These are phyloP conservation scores for Hemitrygon akajei DNA, from an alignment of 2,797 vertebrate species.

Conservation along the genomic window DNA sequence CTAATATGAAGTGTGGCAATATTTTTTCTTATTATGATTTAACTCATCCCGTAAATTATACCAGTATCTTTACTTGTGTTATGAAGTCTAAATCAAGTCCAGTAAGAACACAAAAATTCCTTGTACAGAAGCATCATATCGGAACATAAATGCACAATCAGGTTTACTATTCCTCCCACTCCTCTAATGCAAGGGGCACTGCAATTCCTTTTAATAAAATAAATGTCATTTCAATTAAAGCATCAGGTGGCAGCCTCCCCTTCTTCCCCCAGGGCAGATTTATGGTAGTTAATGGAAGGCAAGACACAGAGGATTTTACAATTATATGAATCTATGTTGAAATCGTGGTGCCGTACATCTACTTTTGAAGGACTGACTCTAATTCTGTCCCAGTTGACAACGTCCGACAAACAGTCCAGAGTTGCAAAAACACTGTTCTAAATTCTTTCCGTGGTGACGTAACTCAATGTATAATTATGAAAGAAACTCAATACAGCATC, in stretches of 20 bases:
- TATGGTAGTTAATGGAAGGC: conserved; percentile 36
- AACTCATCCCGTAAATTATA: neutral
- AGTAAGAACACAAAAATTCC: neutral
- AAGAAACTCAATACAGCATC: neutral
- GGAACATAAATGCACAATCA: neutral
- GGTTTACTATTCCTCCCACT: neutral
- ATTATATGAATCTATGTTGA: conserved; percentile 21
- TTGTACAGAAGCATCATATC: neutral
- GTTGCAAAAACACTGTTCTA: neutral
- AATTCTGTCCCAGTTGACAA: conserved; percentile 1
- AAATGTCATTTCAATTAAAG: conserved; percentile 34
- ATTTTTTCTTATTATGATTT: neutral
- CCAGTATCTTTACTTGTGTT: neutral
- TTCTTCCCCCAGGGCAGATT: conserved; percentile 23
- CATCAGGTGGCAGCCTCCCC: conserved; percentile 33
- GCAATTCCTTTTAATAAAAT: conserved; percentile 33
- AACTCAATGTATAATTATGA: neutral
- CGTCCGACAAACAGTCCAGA: neutral
- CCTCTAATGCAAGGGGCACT: neutral
- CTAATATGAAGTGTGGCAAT: too few relatives aligned
- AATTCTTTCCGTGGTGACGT: neutral
- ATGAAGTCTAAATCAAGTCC: neutral
- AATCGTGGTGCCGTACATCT: neutral
- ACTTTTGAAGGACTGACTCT: conserved; percentile 16
- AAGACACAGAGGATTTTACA: conserved; percentile 20